Conservation (phyloP, 1,140 invertebrate genomes). For the Varroa destructor region DNA sequence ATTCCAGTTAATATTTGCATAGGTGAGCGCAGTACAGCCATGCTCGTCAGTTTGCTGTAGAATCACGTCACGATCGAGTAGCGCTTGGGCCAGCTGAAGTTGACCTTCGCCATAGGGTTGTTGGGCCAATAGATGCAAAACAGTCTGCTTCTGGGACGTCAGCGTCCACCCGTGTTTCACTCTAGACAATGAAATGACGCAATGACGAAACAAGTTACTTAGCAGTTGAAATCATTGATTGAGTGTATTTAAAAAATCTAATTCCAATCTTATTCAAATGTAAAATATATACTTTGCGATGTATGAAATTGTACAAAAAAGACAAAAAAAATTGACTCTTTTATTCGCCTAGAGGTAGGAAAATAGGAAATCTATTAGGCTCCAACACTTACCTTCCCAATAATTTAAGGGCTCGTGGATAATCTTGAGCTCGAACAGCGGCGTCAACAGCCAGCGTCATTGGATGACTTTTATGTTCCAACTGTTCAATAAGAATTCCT, state of each 20-base stretch:
- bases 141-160: constrained; percentile 37
- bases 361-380: background rate
- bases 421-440: constrained; percentile 15
- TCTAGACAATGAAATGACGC: constrained; percentile 8
- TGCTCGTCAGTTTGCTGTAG: constrained; percentile 38
- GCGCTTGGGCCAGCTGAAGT: constrained; percentile 38
- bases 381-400: constrained; percentile 36
- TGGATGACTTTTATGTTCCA: background rate
- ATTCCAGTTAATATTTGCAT: constrained; percentile 42
- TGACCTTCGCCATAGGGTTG: constrained; percentile 34
- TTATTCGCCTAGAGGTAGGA: too few species aligned
- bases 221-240: too few species aligned
- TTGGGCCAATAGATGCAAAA: constrained; percentile 40
- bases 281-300: too few species aligned
- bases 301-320: too few species aligned
- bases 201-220: background rate
- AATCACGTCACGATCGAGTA: constrained; percentile 38
- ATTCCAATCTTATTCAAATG: too few species aligned
- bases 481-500: constrained; percentile 13
- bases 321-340: too few species aligned
- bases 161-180: constrained; percentile 34
- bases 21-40: constrained; percentile 41
- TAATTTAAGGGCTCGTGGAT: constrained; percentile 32
- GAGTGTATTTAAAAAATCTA: too few species aligned
- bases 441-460: constrained; percentile 15